A percentile compares a stretch with the other conserved stretches of the same genome.
These are phyloP conservation scores for Parochlus steinenii DNA, from an alignment of 2,888 invertebrate genomes.

Conservation along the genomic window DNA sequence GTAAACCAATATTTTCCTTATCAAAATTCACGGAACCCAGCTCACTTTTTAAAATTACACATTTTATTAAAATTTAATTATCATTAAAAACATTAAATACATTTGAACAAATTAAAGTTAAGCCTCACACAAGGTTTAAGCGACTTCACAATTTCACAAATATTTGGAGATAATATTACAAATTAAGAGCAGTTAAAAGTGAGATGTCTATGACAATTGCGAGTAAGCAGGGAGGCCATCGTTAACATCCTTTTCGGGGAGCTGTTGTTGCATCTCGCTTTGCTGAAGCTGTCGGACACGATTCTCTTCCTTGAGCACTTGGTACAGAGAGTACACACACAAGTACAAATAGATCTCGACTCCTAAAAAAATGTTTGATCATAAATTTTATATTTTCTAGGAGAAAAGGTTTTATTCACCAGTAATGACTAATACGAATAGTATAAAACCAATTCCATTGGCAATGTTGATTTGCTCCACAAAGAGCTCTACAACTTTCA, in stretches of 20 bases:
- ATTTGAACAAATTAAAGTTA: no score
- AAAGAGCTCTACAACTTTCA: constrained; percentile 9
- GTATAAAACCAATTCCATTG: constrained; percentile 6
- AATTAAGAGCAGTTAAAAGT: background rate
- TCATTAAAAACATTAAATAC: no score
- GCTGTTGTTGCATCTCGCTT: constrained; percentile 9
- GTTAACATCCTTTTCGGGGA: constrained; percentile 2
- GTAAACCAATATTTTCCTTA: no score
- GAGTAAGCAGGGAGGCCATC: constrained; percentile 9
- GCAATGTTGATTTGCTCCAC: constrained; percentile 3
- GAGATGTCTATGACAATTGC: constrained; percentile 4
- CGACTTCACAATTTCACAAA: background rate
- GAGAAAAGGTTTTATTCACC: no score
- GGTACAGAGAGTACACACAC: constrained; percentile 10
- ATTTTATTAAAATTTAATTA: no score
- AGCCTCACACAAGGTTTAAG: background rate
- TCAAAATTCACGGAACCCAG: no score
- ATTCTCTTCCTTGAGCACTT: constrained; percentile 10
- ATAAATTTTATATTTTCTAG: no score
- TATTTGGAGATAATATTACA: background rate
- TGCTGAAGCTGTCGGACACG: constrained; percentile 7
- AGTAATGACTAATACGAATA: no score
- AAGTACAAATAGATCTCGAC: constrained; percentile 10
- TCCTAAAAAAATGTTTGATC: constrained; percentile 2
- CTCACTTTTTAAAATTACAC: no score